Evolutionary conservation across 2,797 vertebrate species (phyloP).

Genomic region (Vireo griseus): DNA sequence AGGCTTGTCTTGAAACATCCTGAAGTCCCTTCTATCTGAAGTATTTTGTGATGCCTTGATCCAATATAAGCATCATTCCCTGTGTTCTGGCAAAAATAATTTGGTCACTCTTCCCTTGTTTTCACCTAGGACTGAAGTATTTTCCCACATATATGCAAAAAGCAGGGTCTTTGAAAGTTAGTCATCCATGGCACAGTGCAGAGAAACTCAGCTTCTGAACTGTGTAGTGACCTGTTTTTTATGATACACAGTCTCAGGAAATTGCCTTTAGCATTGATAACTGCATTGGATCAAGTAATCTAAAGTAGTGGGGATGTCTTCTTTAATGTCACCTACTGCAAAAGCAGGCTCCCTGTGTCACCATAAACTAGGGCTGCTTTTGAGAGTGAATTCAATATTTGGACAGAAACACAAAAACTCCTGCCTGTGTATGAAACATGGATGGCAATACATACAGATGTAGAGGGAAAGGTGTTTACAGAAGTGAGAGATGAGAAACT

Average conservation of each 20-base stretch:
- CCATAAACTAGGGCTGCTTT: background rate
- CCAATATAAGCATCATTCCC: background rate
- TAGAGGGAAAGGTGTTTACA: background rate
- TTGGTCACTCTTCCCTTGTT: background rate
- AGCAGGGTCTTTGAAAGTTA: background rate
- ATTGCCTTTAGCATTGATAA: background rate
- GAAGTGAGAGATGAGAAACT: background rate
- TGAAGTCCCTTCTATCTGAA: background rate
- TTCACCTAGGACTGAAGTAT: background rate
- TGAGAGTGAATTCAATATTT: background rate
- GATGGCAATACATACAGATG: background rate
- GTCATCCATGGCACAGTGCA: background rate
- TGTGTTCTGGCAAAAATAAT: background rate
- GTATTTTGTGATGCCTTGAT: background rate
- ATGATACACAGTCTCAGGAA: background rate
- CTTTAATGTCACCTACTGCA: background rate
- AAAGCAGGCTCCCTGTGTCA: background rate
- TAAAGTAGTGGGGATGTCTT: background rate
- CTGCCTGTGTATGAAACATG: accelerated
- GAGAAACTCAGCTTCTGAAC: background rate
- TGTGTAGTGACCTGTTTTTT: background rate
- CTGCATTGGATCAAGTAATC: background rate
- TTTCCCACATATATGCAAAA: background rate
- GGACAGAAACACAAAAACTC: background rate
- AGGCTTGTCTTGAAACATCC: background rate